A percentile compares a stretch with the other conserved stretches of the same genome.
phyloP scores from a whole-genome alignment of 2,797 vertebrate genomes.

The Amphiprion clarkii region DNA sequence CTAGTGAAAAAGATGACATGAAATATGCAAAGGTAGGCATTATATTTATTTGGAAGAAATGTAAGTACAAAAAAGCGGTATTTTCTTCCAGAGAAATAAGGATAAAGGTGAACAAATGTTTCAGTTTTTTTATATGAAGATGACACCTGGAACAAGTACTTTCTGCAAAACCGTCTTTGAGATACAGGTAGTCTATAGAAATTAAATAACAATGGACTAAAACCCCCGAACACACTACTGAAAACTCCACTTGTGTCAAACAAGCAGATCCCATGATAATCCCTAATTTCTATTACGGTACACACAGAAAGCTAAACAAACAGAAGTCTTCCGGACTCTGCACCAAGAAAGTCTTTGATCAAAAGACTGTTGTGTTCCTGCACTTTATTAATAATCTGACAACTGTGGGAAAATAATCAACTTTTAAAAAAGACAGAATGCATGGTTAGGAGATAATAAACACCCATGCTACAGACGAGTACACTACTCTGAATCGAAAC shows the following conservation, averaged over 20 bases:
- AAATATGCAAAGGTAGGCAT: conserved; percentile 34
- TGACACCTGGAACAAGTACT: conserved; percentile 63
- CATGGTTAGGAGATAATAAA: conserved; percentile 90
- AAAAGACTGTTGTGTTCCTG: conserved; percentile 92
- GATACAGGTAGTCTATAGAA: conserved; percentile 71
- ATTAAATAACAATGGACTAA: conserved; percentile 81
- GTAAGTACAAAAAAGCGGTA: conserved; percentile 91
- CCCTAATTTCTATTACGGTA: conserved; percentile 83
- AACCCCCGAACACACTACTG: conserved; percentile 66
- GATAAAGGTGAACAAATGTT: conserved; percentile 88
- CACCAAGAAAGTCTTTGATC: conserved; percentile 88
- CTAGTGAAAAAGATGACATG: neutral
- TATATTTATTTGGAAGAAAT: conserved; percentile 86
- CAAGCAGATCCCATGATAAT: conserved; percentile 86
- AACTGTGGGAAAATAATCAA: conserved; percentile 89
- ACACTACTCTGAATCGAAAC: conserved; percentile 92
- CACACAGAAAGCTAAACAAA: conserved; percentile 82
- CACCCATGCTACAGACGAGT: conserved; percentile 94
- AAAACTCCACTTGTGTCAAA: conserved; percentile 90
- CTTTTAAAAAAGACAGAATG: conserved; percentile 85
- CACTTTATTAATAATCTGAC: conserved; percentile 88
- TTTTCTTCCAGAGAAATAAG: conserved; percentile 93
- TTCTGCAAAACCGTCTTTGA: conserved; percentile 68
- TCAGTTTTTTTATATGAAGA: conserved; percentile 54
- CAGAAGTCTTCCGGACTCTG: conserved; percentile 88